These are phyloP conservation scores for Streptopelia turtur DNA, from an alignment of 2,797 vertebrate species.

Conservation along the genomic window DNA sequence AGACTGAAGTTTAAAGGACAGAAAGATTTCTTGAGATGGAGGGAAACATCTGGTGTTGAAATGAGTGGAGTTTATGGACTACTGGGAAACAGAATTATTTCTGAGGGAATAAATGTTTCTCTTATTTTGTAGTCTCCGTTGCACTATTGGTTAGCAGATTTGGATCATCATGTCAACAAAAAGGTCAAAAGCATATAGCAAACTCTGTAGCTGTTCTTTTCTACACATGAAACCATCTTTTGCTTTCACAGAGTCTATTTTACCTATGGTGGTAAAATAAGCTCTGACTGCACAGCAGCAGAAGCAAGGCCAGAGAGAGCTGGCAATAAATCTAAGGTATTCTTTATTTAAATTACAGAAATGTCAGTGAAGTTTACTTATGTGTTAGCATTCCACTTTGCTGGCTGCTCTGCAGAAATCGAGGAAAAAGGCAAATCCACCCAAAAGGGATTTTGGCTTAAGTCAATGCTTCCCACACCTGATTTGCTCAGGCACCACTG, in stretches of 20 bases:
- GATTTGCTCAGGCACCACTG: background rate
- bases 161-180: background rate
- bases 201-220: background rate
- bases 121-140: background rate
- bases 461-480: background rate
- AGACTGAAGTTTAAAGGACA: constrained; percentile 37
- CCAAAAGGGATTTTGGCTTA: background rate
- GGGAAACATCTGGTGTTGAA: background rate
- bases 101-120: background rate
- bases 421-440: background rate
- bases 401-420: background rate
- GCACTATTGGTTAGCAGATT: background rate
- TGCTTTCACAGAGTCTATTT: background rate
- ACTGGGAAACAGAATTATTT: background rate
- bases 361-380: constrained; percentile 32
- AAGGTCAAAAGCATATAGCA: background rate
- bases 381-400: background rate
- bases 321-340: background rate
- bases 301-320: background rate
- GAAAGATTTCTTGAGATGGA: constrained; percentile 9
- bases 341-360: constrained; percentile 30
- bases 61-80: background rate
- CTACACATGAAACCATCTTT: background rate
- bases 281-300: background rate
- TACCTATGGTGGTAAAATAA: background rate